Evolutionary conservation across 2,888 invertebrate genomes (phyloP), one percentile per base, ranked within the genome.

Genomic region (Tolmerus cingulatus): DNA sequence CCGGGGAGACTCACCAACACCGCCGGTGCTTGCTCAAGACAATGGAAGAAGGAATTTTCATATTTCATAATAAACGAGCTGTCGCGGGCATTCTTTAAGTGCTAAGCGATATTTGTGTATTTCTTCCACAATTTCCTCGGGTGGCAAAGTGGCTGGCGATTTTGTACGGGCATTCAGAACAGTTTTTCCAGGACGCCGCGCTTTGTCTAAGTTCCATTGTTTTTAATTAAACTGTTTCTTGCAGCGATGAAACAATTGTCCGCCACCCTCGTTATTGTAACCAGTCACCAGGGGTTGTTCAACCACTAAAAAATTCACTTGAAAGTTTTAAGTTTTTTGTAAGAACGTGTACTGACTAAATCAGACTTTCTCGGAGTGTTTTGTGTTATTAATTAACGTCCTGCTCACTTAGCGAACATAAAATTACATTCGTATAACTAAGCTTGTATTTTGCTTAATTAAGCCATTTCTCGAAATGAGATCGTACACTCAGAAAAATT

Each of bases 11-110:
- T 23, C 51, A 34, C 19, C 37, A 34, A 14, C 12, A 55, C 66
- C 37, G 40, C 27, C 37, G 19, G 23, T 37, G 82, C 19, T 51
- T 79, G 66, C 37, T 66, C 16, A 84, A 14, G 40, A 84, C 82
- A 84, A 82, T 82, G 40, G 37, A n/a, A 16, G 30, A n/a, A 84
- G 23, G 82, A 84, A 84, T 84, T 84, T 84, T 66, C 66, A 84
- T 84, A 66, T 84, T 84, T 66, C 82, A 84, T 8, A 37, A n/a
- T 84, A 84, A 84, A 51, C 66, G 82, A 84, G 66, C 82, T 84
- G 82, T 66, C 82, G 40, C 34, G 37, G 66, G 1, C 66, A 66
- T 66, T 66, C 19, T 46, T 66, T 66, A 66, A 84, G 66, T 40
- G 23, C 37, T 84, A 66, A 84, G 66, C 66, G 82, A 66, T 66